Evolutionary conservation across 2,888 invertebrate species (phyloP).

Genomic region (Apodemia hepburni): DNA sequence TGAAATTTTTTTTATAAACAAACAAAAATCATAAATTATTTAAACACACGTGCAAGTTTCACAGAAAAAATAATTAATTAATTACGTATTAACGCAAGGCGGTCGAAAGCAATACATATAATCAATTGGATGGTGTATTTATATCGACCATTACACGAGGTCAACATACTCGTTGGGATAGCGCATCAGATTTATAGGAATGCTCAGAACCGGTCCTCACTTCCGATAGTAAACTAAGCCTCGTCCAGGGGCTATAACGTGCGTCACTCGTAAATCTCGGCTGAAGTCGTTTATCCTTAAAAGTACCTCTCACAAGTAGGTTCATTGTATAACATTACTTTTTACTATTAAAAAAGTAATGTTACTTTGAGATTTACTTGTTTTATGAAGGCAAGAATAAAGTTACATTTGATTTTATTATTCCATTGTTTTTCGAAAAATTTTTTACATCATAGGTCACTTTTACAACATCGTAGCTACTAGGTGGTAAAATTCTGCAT

Average conservation of each 20-base stretch:
- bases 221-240: conserved; percentile 49
- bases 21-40: no score
- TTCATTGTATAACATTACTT: conserved; percentile 6
- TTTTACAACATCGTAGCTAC: no score
- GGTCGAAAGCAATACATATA: background rate
- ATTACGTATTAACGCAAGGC: background rate
- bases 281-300: conserved; percentile 19
- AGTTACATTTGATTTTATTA: background rate
- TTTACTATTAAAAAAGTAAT: background rate
- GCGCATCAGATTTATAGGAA: conserved; percentile 56
- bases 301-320: background rate
- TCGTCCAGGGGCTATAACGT: conserved; percentile 26
- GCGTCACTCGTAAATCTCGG: conserved; percentile 30
- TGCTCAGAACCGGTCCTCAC: conserved; percentile 56
- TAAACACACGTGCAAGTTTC: no score
- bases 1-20: no score
- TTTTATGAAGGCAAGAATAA: background rate
- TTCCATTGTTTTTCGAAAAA: no score
- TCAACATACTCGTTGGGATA: conserved; percentile 40
- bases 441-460: no score
- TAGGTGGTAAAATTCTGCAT: no score
- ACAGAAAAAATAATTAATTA: no score
- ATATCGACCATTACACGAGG: conserved; percentile 29
- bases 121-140: conserved; percentile 23
- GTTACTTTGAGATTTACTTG: background rate